phyloP scores from a whole-genome alignment of 2,113 vertebrate species.

The Perca fluviatilis region DNA sequence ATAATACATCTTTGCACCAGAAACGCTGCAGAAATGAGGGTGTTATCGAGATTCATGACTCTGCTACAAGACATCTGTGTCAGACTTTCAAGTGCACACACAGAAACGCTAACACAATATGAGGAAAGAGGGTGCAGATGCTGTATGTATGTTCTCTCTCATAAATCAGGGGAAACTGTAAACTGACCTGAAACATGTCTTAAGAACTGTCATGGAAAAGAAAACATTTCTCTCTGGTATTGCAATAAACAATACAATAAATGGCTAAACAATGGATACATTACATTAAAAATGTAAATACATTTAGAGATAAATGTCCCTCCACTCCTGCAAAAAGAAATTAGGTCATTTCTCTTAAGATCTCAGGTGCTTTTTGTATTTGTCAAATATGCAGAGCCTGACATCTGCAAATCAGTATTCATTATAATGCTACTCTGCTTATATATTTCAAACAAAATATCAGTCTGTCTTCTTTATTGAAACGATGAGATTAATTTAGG shows the following conservation, averaged over 20 bases:
- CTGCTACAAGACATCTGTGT: not conserved
- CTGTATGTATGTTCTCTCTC: not conserved
- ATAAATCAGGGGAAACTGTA: not conserved
- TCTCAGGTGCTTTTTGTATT: too few relatives aligned
- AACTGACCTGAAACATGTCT: not conserved
- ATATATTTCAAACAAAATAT: not conserved
- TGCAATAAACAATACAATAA: not conserved
- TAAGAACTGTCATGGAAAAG: not conserved
- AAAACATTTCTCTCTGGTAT: not conserved
- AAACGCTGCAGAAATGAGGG: not conserved
- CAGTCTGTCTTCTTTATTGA: not conserved
- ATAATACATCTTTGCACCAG: not conserved
- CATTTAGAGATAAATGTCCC: too few relatives aligned
- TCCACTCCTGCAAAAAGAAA: not conserved
- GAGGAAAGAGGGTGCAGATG: not conserved
- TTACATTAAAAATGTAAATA: too few relatives aligned
- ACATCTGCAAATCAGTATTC: conserved; percentile 4
- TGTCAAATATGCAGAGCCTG: not conserved
- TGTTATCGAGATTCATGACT: not conserved
- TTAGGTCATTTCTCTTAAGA: not conserved
- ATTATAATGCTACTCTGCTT: not conserved
- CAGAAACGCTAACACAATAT: not conserved
- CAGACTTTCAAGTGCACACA: not conserved
- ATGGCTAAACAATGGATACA: not conserved
- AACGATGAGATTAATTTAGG: not conserved